Evolutionary conservation across 1,140 invertebrate genomes (phyloP).

Genomic region (Drosophila aff.): DNA sequence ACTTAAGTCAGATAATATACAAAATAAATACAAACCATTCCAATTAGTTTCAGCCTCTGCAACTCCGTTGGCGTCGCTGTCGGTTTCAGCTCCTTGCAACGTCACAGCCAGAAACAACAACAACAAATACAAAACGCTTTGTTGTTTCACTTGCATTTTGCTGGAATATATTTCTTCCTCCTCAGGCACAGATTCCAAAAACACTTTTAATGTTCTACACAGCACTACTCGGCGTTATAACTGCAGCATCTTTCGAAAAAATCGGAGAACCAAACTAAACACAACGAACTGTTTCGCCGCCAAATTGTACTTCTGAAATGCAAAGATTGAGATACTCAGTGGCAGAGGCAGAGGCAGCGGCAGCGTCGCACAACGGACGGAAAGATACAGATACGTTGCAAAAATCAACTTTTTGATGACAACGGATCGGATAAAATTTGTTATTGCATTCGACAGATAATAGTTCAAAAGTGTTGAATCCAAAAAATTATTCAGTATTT

Average conservation of each 20-base stretch:
- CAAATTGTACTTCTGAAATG: neutral
- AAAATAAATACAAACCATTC: conserved; percentile 57
- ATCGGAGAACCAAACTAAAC: neutral
- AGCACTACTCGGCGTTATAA: conserved; percentile 20
- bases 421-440: no score
- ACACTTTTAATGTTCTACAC: neutral
- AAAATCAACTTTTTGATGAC: no score
- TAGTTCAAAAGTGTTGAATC: no score
- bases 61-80: conserved; percentile 26
- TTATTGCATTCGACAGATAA: no score
- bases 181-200: conserved; percentile 5
- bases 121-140: conserved; percentile 49
- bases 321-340: conserved; percentile 10
- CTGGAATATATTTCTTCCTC: conserved; percentile 2
- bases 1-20: neutral
- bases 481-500: no score
- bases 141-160: conserved; percentile 47
- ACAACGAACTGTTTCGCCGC: neutral
- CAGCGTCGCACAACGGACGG: no score
- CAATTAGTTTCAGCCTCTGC: conserved; percentile 47
- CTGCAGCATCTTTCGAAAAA: conserved; percentile 29
- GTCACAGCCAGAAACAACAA: conserved; percentile 51
- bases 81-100: conserved; percentile 55
- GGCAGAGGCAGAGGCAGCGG: neutral
- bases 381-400: no score